phyloP scores from a whole-genome alignment of 2,797 vertebrate genomes.

The Peromyscus eremicus region DNA sequence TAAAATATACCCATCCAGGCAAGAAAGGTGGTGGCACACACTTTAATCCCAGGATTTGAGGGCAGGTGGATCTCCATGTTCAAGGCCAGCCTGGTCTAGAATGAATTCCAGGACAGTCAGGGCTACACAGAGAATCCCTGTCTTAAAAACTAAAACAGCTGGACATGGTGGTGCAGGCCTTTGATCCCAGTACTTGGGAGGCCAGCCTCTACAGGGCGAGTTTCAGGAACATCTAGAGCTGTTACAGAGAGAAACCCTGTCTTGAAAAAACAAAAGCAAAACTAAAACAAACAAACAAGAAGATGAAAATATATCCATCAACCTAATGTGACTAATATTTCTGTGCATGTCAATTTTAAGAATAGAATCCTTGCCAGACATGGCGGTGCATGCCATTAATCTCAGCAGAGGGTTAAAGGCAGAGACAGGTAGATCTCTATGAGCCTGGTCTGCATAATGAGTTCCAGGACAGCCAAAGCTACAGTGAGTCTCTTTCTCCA shows the following conservation, averaged over 20 bases:
- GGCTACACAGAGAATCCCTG: background rate
- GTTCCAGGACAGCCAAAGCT: background rate
- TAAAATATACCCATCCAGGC: conserved; percentile 31
- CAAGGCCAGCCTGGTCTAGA: background rate
- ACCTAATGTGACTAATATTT: background rate
- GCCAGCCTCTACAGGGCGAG: too few species aligned
- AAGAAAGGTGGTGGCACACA: background rate
- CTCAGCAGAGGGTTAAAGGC: background rate
- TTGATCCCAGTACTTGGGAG: background rate
- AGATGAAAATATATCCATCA: background rate
- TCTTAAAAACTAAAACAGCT: background rate
- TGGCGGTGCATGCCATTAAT: background rate
- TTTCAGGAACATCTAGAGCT: too few species aligned
- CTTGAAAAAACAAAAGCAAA: too few species aligned
- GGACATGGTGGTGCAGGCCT: background rate
- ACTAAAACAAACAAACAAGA: too few species aligned
- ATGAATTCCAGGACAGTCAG: background rate
- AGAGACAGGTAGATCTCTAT: background rate
- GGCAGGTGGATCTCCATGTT: background rate
- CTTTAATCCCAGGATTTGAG: background rate
- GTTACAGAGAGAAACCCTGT: too few species aligned
- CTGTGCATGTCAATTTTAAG: background rate
- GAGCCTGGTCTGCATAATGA: background rate
- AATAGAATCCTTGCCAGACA: background rate
- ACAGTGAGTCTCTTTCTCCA: background rate